These are phyloP conservation scores for Osmerus eperlanus DNA, from an alignment of 2,113 vertebrate genomes.

Conservation along the genomic window DNA sequence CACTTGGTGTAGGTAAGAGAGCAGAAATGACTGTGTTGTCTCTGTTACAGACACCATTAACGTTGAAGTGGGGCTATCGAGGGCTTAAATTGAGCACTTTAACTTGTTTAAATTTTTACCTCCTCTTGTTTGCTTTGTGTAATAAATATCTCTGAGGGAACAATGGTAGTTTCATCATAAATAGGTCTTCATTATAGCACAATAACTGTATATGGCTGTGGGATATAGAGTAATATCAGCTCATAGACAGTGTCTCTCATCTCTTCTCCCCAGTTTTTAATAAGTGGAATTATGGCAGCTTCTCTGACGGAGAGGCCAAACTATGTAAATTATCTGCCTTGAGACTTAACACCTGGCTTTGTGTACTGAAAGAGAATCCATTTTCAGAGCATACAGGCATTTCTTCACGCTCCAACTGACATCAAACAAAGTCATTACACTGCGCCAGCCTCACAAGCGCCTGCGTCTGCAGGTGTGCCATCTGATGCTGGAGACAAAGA, in stretches of 20 bases:
- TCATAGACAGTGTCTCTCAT: constrained; percentile 33
- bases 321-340: constrained; percentile 53
- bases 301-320: constrained; percentile 49
- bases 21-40: neutral
- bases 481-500: constrained; percentile 46
- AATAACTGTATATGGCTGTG: neutral
- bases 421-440: constrained; percentile 64
- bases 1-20: neutral
- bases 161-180: no score
- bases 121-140: no score
- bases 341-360: constrained; percentile 60
- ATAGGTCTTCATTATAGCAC: no score
- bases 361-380: constrained; percentile 52
- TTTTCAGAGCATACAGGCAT: constrained; percentile 48
- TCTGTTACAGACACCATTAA: no score
- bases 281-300: constrained; percentile 42
- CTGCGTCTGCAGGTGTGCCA: constrained; percentile 63
- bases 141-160: no score
- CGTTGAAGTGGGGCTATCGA: no score
- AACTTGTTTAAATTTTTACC: no score
- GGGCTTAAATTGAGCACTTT: no score
- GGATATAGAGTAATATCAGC: constrained; percentile 27
- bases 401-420: constrained; percentile 64
- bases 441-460: constrained; percentile 62
- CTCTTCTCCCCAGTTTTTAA: constrained; percentile 43